phyloP scores from a whole-genome alignment of 2,888 invertebrate species.

The Odontothrips loti region DNA sequence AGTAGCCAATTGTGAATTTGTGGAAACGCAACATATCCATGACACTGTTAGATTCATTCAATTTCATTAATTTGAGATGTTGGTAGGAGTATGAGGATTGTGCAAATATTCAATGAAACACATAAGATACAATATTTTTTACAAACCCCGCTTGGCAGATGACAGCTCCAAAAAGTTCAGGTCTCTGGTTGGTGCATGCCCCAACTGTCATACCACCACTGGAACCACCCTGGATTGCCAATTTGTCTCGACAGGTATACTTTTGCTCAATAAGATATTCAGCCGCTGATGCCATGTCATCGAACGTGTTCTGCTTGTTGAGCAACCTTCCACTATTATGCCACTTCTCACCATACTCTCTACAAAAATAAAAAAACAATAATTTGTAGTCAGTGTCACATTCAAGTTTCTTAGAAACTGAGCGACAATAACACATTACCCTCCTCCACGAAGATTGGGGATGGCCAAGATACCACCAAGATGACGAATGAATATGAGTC shows the following conservation, averaged over 20 bases:
- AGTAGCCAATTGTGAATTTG: slow-evolving; percentile 95
- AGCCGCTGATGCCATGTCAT: slow-evolving; percentile 92
- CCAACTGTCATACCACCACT: slow-evolving; percentile 96
- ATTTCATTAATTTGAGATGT: background rate
- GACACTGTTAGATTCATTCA: slow-evolving; percentile 57
- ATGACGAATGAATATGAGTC: slow-evolving; percentile 83
- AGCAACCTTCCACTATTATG: slow-evolving; percentile 85
- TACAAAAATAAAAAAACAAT: slow-evolving; percentile 44
- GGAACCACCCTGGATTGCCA: slow-evolving; percentile 90
- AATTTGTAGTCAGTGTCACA: background rate
- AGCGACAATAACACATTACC: slow-evolving; percentile 55
- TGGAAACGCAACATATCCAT: slow-evolving; percentile 97
- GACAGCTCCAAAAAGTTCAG: slow-evolving; percentile 88
- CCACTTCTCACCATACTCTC: slow-evolving; percentile 97
- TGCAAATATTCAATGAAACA: background rate
- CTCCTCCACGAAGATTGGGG: slow-evolving; percentile 94
- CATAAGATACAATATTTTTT: slow-evolving; percentile 42
- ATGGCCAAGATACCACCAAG: slow-evolving; percentile 84
- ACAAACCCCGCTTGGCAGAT: slow-evolving; percentile 87
- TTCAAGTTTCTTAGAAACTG: background rate
- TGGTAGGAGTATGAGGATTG: no score
- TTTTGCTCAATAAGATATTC: slow-evolving; percentile 75
- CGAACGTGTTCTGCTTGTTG: slow-evolving; percentile 95
- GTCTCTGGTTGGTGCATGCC: slow-evolving; percentile 91
- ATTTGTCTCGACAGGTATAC: slow-evolving; percentile 69